A percentile compares a stretch with the other conserved stretches of the same genome.
Evolutionary conservation across 1,140 invertebrate species (phyloP).

Genomic region (Laodelphax striatellus): DNA sequence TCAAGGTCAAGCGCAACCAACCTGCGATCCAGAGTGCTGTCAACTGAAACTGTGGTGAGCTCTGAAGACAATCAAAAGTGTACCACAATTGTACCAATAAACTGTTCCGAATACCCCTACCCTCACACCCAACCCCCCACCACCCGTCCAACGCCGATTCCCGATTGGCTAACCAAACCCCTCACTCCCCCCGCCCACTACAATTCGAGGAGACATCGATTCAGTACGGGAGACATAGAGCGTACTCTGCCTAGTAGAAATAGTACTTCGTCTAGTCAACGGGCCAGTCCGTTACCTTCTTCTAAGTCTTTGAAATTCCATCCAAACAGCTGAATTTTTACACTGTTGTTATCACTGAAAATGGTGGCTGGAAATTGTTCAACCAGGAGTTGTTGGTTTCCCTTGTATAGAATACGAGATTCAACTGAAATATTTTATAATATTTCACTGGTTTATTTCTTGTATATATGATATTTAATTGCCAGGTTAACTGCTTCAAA

Average conservation of each 20-base stretch:
- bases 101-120: not conserved
- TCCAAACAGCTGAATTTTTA: conserved; percentile 13
- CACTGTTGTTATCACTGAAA: too few species aligned
- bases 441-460: too few species aligned
- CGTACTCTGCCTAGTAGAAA: not conserved
- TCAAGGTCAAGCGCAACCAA: too few species aligned
- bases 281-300: conserved; percentile 11
- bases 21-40: not conserved
- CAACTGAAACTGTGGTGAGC: not conserved
- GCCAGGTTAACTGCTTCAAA: too few species aligned
- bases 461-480: too few species aligned
- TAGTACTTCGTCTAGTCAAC: not conserved
- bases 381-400: too few species aligned
- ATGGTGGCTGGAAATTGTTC: too few species aligned
- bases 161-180: conserved; percentile 14
- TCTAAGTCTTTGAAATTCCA: conserved; percentile 18
- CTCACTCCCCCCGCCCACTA: conserved; percentile 13
- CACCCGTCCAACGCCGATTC: not conserved
- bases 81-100: not conserved
- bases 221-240: conserved; percentile 15
- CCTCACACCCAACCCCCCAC: not conserved
- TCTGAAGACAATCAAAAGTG: not conserved
- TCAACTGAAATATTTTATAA: too few species aligned
- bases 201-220: conserved; percentile 14
- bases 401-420: too few species aligned